These are phyloP conservation scores for Echinarachnius parma DNA, from an alignment of 53 echinoderm and acorn worm species.

Conservation along the genomic window DNA sequence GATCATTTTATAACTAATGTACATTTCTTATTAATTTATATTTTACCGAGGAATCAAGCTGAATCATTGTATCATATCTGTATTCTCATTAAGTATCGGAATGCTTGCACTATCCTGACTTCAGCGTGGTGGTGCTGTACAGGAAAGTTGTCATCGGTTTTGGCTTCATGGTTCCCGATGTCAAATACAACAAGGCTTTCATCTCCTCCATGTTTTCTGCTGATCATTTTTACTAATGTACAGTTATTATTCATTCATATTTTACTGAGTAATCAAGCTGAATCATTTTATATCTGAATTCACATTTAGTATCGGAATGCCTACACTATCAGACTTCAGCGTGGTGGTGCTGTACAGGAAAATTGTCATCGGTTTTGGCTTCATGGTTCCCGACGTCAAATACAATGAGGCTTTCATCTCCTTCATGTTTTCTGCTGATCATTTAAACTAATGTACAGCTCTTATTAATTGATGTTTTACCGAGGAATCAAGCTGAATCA, in stretches of 20 bases:
- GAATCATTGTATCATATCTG: too few relatives aligned
- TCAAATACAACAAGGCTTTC: slow-evolving; percentile 96
- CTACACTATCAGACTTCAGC: slow-evolving; percentile 85
- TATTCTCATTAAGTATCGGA: slow-evolving; percentile 76
- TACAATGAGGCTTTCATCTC: slow-evolving; percentile 93
- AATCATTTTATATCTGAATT: too few relatives aligned
- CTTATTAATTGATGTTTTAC: too few relatives aligned
- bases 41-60: not conserved
- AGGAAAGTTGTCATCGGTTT: slow-evolving; percentile 95
- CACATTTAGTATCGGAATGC: slow-evolving; percentile 69
- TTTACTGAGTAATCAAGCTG: too few relatives aligned
- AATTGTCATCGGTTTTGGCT: slow-evolving; percentile 84
- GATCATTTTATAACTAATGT: too few relatives aligned
- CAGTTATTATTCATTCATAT: too few relatives aligned
- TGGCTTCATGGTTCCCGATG: slow-evolving; percentile 99
- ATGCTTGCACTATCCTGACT: slow-evolving; percentile 93
- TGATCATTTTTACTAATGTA: too few relatives aligned
- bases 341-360: slow-evolving; percentile 85
- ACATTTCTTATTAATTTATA: too few relatives aligned
- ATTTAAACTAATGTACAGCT: too few relatives aligned
- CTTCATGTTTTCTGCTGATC: slow-evolving; percentile 78
- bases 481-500: too few relatives aligned
- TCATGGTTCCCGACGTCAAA: slow-evolving; percentile 94
- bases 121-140: slow-evolving; percentile 96
- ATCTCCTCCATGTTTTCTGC: slow-evolving; percentile 97